Evolutionary conservation across 2,888 invertebrate species (phyloP).

Genomic region (Caenorhabditis macrosperma): DNA sequence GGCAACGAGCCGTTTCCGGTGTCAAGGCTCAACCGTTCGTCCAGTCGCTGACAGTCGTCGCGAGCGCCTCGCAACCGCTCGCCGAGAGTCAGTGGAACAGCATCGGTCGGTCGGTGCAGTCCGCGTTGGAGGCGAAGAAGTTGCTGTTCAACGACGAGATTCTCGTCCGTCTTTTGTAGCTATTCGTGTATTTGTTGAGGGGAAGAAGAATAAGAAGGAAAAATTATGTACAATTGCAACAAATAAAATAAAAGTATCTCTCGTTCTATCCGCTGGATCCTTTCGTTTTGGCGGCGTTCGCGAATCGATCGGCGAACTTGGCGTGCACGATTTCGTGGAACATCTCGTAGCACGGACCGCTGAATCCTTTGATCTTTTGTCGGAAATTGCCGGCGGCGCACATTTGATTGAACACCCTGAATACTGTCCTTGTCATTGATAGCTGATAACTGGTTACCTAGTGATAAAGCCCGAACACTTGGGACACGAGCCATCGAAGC

Average conservation of each 20-base stretch:
- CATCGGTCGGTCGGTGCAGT: constrained; percentile 40
- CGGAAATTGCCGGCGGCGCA: constrained; percentile 75
- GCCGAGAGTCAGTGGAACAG: constrained; percentile 37
- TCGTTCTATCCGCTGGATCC: constrained; percentile 14
- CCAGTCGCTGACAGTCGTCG: constrained; percentile 36
- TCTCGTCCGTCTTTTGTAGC: constrained; percentile 13
- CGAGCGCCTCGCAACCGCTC: constrained; percentile 11
- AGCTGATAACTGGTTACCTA: constrained; percentile 6
- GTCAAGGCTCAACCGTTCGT: constrained; percentile 21
- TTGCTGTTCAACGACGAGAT: constrained; percentile 47
- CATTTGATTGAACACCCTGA: constrained; percentile 76
- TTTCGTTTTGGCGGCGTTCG: constrained; percentile 31
- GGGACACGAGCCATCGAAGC: constrained; percentile 76
- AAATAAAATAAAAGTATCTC: constrained; percentile 16
- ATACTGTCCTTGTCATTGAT: not conserved
- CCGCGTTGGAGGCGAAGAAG: constrained; percentile 30
- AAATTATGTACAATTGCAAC: constrained; percentile 36
- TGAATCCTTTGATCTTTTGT: constrained; percentile 64
- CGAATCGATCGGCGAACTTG: constrained; percentile 73
- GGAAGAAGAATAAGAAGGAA: not conserved
- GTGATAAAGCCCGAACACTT: constrained; percentile 77
- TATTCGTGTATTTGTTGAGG: too few species aligned
- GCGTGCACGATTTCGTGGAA: constrained; percentile 74
- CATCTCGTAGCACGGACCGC: constrained; percentile 77
- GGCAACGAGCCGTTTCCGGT: constrained; percentile 9